Evolutionary conservation across 2,888 invertebrate species (phyloP), one percentile per base, ranked within the genome.

Genomic region (Amphipoea oculea): DNA sequence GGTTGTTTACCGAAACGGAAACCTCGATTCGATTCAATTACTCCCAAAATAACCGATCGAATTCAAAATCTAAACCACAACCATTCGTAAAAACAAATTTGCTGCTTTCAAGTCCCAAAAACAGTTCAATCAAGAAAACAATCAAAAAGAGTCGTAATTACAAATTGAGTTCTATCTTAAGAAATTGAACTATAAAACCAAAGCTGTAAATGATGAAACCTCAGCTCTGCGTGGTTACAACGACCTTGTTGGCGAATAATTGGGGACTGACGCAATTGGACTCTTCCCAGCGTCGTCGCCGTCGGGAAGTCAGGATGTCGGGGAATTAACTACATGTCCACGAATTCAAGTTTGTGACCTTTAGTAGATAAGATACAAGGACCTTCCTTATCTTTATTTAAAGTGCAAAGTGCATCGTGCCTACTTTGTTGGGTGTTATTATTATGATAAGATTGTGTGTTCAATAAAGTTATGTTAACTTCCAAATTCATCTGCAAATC

Each of bases 231-330:
- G 75, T 71, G 73, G 85, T 88, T 84, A 88, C 85, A 87, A 74
- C 88, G 92, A 92, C 94, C 94, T 94, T 94, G 94, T 86, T 83
- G 77, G 89, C 88, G 83, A 91, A 91, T 93, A 91, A 92, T 91
- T 93, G 92, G 91, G 90, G 78, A 89, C 72, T 90, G 92, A 91
- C 90, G 91, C 92, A 94, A 94, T 92, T 92, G 90, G 87, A 87
- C 89, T 88, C 89, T 88, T 93, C 92, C 91, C 91, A 89, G 79
- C 72, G 74, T 66, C 72, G 74, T 66, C 80, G 51, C 73, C 76
- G 87, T 82, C 85, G 83, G 79, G 70, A 71, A 83, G 81, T 87
- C 78, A 86, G 79, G 78, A 82, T 82, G 89, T 71, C 82, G 78
- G 83, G 73, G 84, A 84, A 87, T 85, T 81, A 89, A 68, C 54